Evolutionary conservation across 2,888 invertebrate species (phyloP), one percentile per base, ranked within the genome.

Genomic region (Tiliacea citrago): DNA sequence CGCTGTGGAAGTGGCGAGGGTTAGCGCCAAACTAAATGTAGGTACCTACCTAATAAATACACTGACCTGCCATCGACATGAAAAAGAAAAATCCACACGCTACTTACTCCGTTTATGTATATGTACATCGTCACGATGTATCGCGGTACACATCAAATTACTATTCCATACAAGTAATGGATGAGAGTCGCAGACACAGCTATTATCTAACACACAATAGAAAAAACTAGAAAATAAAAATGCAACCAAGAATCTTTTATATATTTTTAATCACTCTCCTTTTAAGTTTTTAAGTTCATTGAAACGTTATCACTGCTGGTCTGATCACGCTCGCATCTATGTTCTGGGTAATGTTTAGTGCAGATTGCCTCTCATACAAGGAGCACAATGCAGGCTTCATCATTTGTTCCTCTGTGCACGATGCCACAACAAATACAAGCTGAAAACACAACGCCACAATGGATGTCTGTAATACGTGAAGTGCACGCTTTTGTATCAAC

Each of bases 371-470:
- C 83, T 79, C 89, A 83, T 84, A 86, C 88, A 82, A 79, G 81
- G 85, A 85, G 85, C 70, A 92, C 93, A 93, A 93, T 92, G 90
- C 90, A 83, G 85, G 86, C 88, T 87, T 91, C 91, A 89, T 92
- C 91, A 91, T 92, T 92, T 91, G 91, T 87, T 81, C 83, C 77
- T 85, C 79, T 75, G 82, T 88, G 76, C 81, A 72, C 79, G 80
- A 82, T 77, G 85, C 86, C 80, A 84, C 84, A 88, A 86, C 87
- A 87, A 89, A 89, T 88, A 86, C 80, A 83, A 75, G 82, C 87
- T 84, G 86, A 83, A 86, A 87, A 87, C 83, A 80, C 77, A 83
- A 76, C 77, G 73, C 68, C 72, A 89, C 90, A 90, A 90, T 90
- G 80, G 86, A 81, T 83, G 84, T 68, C 83, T 88, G 88, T 91